Evolutionary conservation across 2,113 vertebrate genomes (phyloP).

Genomic region (Prinia subflava): DNA sequence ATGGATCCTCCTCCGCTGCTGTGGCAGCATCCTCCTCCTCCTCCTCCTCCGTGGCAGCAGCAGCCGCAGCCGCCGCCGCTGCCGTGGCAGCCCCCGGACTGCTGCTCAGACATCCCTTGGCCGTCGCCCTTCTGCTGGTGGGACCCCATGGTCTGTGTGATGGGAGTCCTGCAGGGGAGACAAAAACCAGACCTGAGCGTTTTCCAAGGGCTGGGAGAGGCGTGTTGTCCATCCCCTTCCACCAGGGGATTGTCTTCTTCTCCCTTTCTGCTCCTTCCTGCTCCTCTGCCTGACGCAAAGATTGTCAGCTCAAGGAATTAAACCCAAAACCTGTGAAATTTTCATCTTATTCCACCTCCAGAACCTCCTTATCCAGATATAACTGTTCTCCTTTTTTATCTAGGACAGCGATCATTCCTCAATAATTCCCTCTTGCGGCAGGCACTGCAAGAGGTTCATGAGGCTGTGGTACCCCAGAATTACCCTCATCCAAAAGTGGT

Average conservation of each 20-base stretch:
- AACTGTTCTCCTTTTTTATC: neutral
- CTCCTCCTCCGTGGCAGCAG: neutral
- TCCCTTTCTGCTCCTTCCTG: no score
- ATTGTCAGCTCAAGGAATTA: neutral
- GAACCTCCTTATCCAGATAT: neutral
- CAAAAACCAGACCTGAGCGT: neutral
- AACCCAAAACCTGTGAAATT: neutral
- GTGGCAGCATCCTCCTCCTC: no score
- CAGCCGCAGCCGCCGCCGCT: neutral
- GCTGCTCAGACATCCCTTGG: conserved; percentile 19
- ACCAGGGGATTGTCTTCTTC: neutral
- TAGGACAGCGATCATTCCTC: neutral
- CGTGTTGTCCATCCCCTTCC: neutral
- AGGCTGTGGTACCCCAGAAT: neutral
- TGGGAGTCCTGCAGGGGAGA: neutral
- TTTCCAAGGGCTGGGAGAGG: neutral
- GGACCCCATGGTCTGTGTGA: conserved; percentile 21
- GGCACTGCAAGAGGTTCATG: neutral
- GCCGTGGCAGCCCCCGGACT: neutral
- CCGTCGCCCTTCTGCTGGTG: conserved; percentile 38
- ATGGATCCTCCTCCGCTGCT: no score
- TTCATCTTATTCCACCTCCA: neutral
- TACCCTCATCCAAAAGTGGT: neutral
- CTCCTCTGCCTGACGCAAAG: neutral
- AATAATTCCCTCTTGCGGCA: neutral